Percentiles rank a stretch among this genome's conserved stretches.
Evolutionary conservation across 2,113 vertebrate genomes (phyloP).

Genomic region (Cyanistes caeruleus): DNA sequence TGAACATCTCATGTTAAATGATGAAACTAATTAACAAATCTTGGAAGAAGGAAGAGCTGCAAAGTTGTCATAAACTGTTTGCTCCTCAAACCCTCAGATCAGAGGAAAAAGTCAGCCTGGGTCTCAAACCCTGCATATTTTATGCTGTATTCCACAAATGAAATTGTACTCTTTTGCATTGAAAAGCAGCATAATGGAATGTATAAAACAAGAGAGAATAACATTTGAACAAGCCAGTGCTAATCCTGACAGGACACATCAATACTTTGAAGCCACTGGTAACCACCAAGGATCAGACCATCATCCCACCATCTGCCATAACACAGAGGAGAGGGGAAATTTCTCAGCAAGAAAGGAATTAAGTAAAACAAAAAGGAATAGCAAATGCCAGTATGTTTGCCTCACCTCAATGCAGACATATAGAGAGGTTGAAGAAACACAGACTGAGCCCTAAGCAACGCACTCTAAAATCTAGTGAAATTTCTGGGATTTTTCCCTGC

Average conservation of each 20-base stretch:
- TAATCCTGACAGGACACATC: not conserved
- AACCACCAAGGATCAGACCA: rapidly evolving
- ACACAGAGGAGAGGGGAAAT: not conserved
- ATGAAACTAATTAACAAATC: not conserved
- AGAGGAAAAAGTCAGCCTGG: not conserved
- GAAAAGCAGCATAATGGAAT: not conserved
- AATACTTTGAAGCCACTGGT: not conserved
- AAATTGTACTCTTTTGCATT: not conserved
- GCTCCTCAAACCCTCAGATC: not conserved
- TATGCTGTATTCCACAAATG: not conserved
- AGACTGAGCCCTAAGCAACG: not conserved
- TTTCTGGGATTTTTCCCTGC: rapidly evolving
- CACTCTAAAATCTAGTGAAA: not conserved
- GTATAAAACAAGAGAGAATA: not conserved
- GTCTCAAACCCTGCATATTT: not conserved
- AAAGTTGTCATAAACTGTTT: not conserved
- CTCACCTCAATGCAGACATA: not conserved
- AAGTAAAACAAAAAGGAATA: not conserved
- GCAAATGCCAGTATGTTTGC: not conserved
- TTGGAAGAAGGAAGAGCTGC: not conserved
- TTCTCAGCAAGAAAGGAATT: not conserved
- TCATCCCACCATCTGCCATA: rapidly evolving
- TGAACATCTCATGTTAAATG: not conserved
- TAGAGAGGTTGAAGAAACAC: not conserved
- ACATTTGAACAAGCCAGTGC: not conserved